phyloP scores from a whole-genome alignment of 2,797 vertebrate genomes.

The Geotrypetes seraphini region DNA sequence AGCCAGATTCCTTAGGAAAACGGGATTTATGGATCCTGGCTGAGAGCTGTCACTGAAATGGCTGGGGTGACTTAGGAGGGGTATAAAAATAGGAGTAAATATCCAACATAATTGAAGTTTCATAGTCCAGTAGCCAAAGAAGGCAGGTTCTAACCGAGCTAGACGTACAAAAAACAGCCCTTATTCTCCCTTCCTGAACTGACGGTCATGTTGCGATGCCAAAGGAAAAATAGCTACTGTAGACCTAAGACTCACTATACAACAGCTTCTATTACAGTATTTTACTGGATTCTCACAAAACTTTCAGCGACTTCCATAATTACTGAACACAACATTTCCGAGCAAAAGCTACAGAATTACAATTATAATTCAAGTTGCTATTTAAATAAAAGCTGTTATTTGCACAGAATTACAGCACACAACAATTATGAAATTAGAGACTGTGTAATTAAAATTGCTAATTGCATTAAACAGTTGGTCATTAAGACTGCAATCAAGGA shows the following conservation, averaged over 20 bases:
- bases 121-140: too few species aligned
- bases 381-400: conserved; percentile 42
- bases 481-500: conserved; percentile 41
- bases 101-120: too few species aligned
- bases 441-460: conserved; percentile 53
- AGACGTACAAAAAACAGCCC: too few species aligned
- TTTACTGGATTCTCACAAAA: conserved; percentile 15
- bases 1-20: too few species aligned
- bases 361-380: conserved; percentile 24
- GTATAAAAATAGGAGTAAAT: too few species aligned
- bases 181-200: too few species aligned
- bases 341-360: conserved; percentile 29
- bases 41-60: too few species aligned
- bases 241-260: background rate
- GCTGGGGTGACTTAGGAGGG: too few species aligned
- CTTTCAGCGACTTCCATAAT: conserved; percentile 1
- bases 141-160: too few species aligned
- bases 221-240: too few species aligned
- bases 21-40: too few species aligned
- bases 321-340: conserved; percentile 4
- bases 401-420: conserved; percentile 33
- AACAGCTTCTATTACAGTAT: background rate
- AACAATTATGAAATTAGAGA: conserved; percentile 34
- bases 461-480: conserved; percentile 40
- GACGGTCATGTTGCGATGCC: background rate